Conservation (phyloP, 2,797 vertebrate genomes). For the Gastrophryne carolinensis region DNA sequence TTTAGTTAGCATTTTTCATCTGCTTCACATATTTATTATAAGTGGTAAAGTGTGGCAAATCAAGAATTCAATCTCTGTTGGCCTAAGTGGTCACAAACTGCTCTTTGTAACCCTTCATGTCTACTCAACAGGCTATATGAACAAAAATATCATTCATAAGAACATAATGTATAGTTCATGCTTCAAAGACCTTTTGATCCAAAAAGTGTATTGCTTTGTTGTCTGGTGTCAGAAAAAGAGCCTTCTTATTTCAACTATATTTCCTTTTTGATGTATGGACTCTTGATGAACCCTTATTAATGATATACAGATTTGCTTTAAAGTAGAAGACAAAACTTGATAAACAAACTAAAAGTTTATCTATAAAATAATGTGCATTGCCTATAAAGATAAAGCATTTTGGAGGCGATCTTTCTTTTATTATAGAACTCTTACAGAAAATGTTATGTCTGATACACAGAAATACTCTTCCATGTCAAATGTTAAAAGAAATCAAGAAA, state of each 20-base stretch:
- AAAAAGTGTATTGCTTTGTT: slow-evolving; percentile 24
- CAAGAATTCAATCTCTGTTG: slow-evolving; percentile 36
- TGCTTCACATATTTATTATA: neutral
- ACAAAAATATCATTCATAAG: slow-evolving; percentile 29
- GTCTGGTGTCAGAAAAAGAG: slow-evolving; percentile 35
- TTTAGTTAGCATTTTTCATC: slow-evolving; percentile 7
- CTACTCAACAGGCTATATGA: slow-evolving; percentile 14
- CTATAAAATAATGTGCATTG: too few species aligned
- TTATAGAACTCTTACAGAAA: too few species aligned
- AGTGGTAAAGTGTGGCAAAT: neutral
- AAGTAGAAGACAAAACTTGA: neutral
- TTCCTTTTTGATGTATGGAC: slow-evolving; percentile 20
- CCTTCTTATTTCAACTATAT: slow-evolving; percentile 15
- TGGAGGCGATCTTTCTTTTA: too few species aligned
- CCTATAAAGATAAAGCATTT: too few species aligned
- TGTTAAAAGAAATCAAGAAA: too few species aligned
- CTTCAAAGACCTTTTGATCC: slow-evolving; percentile 27
- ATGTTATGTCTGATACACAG: too few species aligned
- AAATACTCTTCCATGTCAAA: too few species aligned
- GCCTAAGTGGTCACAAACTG: neutral
- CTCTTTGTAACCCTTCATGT: slow-evolving; percentile 3
- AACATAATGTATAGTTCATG: neutral
- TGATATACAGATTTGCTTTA: neutral
- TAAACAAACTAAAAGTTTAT: neutral
- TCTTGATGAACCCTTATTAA: neutral